These are phyloP conservation scores for Xanthostigma xanthostigma DNA, from an alignment of 2,888 invertebrate species.

Conservation along the genomic window DNA sequence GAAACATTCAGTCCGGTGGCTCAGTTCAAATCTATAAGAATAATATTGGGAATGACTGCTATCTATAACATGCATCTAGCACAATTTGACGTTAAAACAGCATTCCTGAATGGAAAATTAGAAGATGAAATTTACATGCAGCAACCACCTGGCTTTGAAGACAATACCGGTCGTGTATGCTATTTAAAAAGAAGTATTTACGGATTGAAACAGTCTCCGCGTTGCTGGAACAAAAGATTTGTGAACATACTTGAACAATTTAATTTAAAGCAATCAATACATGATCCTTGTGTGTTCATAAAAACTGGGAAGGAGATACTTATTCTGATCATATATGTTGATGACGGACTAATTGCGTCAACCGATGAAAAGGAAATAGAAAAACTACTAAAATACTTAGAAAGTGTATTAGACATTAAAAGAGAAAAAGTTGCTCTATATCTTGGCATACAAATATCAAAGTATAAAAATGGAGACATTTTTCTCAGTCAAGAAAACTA, in stretches of 20 bases:
- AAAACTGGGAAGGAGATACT: slow-evolving; percentile 10
- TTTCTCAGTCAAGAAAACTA: slow-evolving; percentile 6
- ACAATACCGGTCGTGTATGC: slow-evolving; percentile 9
- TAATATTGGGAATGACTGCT: slow-evolving; percentile 7
- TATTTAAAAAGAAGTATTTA: slow-evolving; percentile 13
- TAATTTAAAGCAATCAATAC: slow-evolving; percentile 9
- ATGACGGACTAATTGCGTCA: slow-evolving; percentile 11
- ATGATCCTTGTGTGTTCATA: slow-evolving; percentile 13
- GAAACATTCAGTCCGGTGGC: slow-evolving; percentile 14
- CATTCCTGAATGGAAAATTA: slow-evolving; percentile 17
- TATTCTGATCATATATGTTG: slow-evolving; percentile 11
- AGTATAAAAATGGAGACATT: no score
- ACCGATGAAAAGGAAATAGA: slow-evolving; percentile 6
- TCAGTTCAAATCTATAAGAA: slow-evolving; percentile 10
- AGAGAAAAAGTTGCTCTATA: no score
- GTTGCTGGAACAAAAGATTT: slow-evolving; percentile 11
- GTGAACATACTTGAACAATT: slow-evolving; percentile 1
- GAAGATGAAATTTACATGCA: slow-evolving; percentile 20
- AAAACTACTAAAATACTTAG: no score
- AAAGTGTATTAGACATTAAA: no score
- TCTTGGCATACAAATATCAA: no score
- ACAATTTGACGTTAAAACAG: slow-evolving; percentile 12
- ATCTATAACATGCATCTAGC: slow-evolving; percentile 8
- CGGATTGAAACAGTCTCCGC: slow-evolving; percentile 11
- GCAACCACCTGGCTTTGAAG: slow-evolving; percentile 19